A percentile compares a stretch with the other conserved stretches of the same genome.
These are phyloP conservation scores for Panthera leo DNA, from an alignment of 2,113 vertebrate species.

Conservation along the genomic window DNA sequence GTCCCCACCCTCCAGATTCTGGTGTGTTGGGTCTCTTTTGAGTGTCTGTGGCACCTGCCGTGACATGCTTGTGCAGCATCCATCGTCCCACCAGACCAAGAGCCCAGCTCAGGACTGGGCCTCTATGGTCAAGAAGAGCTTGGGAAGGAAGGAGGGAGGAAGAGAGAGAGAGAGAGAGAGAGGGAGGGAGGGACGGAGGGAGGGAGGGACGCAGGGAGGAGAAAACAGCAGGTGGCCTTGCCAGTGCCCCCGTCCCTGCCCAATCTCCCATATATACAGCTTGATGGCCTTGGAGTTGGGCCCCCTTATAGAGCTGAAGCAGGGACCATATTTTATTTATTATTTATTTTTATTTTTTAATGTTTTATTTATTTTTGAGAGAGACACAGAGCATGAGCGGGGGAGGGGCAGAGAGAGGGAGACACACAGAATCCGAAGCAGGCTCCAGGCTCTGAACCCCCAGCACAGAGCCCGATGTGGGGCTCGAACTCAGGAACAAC, in stretches of 20 bases:
- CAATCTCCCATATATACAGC: neutral
- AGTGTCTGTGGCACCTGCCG: neutral
- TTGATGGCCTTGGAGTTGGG: neutral
- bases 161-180: neutral
- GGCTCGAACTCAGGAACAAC: too few relatives aligned
- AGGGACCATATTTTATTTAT: neutral
- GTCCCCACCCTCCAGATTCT: neutral
- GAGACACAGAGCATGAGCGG: too few relatives aligned
- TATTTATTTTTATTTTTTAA: too few relatives aligned
- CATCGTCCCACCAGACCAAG: neutral
- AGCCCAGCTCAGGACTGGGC: neutral
- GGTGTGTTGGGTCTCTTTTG: neutral
- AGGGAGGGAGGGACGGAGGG: too few relatives aligned
- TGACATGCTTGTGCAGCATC: neutral
- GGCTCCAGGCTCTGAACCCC: too few relatives aligned
- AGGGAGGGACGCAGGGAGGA: too few relatives aligned
- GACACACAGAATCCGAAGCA: too few relatives aligned
- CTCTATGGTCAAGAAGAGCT: neutral
- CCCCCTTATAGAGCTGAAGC: neutral
- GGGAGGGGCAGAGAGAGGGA: too few relatives aligned
- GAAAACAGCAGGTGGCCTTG: too few relatives aligned
- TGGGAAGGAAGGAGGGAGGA: neutral
- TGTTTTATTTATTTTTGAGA: too few relatives aligned
- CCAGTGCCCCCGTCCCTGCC: neutral
- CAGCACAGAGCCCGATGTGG: too few relatives aligned